Evolutionary conservation across 1,140 invertebrate genomes (phyloP), one percentile per base, ranked within the genome.

Genomic region (Euwallacea fornicatus): DNA sequence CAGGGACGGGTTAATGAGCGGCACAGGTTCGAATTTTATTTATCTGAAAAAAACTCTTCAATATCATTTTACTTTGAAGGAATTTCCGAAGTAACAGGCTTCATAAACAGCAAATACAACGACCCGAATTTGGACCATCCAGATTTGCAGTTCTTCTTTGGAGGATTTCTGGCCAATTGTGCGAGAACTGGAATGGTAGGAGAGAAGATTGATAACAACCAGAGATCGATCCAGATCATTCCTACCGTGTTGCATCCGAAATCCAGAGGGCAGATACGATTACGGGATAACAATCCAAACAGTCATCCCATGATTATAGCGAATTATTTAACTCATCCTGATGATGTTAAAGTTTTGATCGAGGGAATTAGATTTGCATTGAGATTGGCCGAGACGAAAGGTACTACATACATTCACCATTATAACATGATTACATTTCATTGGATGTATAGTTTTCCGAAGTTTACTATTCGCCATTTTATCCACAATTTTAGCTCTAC

Each of bases 111-210:
- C 0, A 93, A 91, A 78, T 94, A 90, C 79, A 88, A 90, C 0
- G 88, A 94, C 76, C 85, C 88, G 0, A 83, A 83, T 0, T 87
- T 89, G 0, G 92, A 95, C 78, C 86, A 90, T 77, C 94, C 94
- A 0, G 94, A 96, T 77, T 81, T 95, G 0, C 93, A 96, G 78
- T 85, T 91, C 44, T 95, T 94, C 82, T 95, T 95, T 78, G 89
- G 92, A 7, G 92, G 92, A 0, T 93, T 92, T 77, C 81, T 93
- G 53, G 92, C 92, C 0, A 90, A 92, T 76, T 94, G 92, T 75
- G 91, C 91, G 6, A 87, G 88, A 77, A 93, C 91, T 0, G 92
- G 92, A n/a, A 91, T 92, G 86, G 91, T 93, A 7, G 91, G 91
- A 0, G 91, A 93, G 77, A 83, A 86, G 47, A 83, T 88, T 2